phyloP scores from a whole-genome alignment of 2,888 invertebrate species.

The Brachylomia viminalis region DNA sequence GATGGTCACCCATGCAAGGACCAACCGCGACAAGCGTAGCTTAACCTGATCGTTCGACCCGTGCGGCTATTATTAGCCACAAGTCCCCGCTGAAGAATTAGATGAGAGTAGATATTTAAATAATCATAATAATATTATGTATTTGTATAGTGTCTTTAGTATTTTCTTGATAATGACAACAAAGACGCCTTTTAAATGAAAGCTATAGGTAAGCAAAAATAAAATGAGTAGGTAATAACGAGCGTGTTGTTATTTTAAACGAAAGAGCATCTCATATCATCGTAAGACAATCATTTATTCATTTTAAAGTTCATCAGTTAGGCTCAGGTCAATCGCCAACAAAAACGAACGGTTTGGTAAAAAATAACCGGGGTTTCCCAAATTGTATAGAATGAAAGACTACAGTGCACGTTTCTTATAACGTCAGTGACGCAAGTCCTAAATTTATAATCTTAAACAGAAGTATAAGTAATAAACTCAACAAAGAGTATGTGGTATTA shows the following conservation, averaged over 20 bases:
- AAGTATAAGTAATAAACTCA: background rate
- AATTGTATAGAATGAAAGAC: background rate
- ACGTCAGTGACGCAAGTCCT: slow-evolving; percentile 16
- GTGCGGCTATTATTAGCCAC: no score
- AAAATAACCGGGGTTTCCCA: slow-evolving; percentile 10
- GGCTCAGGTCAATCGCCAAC: background rate
- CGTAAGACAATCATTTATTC: slow-evolving; percentile 1
- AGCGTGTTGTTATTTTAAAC: background rate
- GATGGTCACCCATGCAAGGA: no score
- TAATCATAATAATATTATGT: background rate
- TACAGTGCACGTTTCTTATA: slow-evolving; percentile 7
- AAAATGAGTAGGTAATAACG: background rate
- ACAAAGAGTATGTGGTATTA: slow-evolving; percentile 12
- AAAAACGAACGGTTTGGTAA: background rate
- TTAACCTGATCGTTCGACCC: no score
- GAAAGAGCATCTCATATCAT: background rate
- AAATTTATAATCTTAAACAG: slow-evolving; percentile 1
- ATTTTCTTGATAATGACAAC: background rate
- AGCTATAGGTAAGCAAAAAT: background rate
- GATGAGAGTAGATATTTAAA: background rate
- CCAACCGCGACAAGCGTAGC: no score
- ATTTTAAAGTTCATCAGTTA: background rate
- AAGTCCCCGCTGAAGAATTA: background rate
- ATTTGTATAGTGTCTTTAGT: background rate
- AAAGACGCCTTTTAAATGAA: background rate